Evolutionary conservation across 2,888 invertebrate genomes (phyloP), one percentile per base, ranked within the genome.

Genomic region (Azorinus chamasolen): DNA sequence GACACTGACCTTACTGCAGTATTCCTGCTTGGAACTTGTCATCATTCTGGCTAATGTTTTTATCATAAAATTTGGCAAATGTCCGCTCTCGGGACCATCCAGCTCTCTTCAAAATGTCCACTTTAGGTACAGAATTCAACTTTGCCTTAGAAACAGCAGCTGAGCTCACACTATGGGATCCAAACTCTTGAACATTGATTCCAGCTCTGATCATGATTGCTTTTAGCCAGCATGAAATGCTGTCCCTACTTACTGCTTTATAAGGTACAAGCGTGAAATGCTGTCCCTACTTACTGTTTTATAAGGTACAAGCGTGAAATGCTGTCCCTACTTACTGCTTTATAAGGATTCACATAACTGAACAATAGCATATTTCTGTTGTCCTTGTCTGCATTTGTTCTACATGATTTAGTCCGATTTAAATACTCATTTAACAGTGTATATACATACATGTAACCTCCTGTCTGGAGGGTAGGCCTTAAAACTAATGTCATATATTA

Each of bases 301-400:
- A 16, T 55, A 51, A 22, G 68, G 68, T 41, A n/a, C 68, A 41
- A 68, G 18, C 78, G 57, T 6, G 79, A 66, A 24, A 79, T 51
- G 4, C 79, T 83, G 24, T 71, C 66, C 59, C 71, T 59, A 16
- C 51, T 64, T 1, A 84, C 73, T 20, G 22, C 12, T 45, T 71
- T 62, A 39, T 69, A 57, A 24, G 73, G 68, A 25, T 55, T 41
- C 16, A 55, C 46, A 48, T 45, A 46, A 32, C 55, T 53, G 6
- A 68, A 41, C 5, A 68, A 51, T 10, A 66, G 32, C 25, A 5
- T 65, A 14, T 18, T 62, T 27, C 32, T 25, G 18, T 32, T 32
- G 4, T 32, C 32, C 4, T 32, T 32, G 10, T 12, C 20, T 16
- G 39, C 41, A 14, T 10, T 32, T 10, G 10, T 32, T 37, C 46